Evolutionary conservation across 2,888 invertebrate genomes (phyloP).

Genomic region (Crocallis elinguaria): DNA sequence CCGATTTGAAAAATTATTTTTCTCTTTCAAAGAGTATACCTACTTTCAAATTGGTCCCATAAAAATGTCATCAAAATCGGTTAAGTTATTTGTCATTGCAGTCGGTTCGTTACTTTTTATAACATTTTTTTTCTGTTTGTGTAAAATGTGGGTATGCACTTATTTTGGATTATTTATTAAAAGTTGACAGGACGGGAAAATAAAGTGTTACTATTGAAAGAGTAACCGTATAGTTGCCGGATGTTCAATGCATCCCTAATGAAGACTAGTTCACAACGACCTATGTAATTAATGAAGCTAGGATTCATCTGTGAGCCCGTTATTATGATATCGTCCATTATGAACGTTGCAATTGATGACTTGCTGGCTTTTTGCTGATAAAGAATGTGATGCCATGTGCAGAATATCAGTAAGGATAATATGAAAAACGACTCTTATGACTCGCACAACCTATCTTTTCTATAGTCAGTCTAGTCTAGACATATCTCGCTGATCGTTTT

Average conservation of each 20-base stretch:
- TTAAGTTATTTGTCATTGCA: no score
- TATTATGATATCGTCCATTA: slow-evolving; percentile 16
- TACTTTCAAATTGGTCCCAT: no score
- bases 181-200: not conserved
- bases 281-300: slow-evolving; percentile 10
- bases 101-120: no score
- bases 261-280: slow-evolving; percentile 3
- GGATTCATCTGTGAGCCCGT: slow-evolving; percentile 12
- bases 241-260: not conserved
- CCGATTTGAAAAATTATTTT: no score
- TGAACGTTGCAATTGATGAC: slow-evolving; percentile 17
- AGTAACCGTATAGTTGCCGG: not conserved
- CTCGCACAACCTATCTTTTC: no score
- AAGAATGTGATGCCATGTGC: not conserved
- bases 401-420: not conserved
- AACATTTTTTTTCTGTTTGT: no score
- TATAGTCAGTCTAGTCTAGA: no score
- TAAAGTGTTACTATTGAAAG: not conserved
- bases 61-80: no score
- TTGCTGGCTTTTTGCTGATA: slow-evolving; percentile 7
- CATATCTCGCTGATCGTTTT: no score
- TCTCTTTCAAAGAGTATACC: no score
- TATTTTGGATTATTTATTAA: no score
- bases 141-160: no score
- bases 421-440: not conserved